Evolutionary conservation across 2,888 invertebrate genomes (phyloP).

Genomic region (Cantharis rufa): DNA sequence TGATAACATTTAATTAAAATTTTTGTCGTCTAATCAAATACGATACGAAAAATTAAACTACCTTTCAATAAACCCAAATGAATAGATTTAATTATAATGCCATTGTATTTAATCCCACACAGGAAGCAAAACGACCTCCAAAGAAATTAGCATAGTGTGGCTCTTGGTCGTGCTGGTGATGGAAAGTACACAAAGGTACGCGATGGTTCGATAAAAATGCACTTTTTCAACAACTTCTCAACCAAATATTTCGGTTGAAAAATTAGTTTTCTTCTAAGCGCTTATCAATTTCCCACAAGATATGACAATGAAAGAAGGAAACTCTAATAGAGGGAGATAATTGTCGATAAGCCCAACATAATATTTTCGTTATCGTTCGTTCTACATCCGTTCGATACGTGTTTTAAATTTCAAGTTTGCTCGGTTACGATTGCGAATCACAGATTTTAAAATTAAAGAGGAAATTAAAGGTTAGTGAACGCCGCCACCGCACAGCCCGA

Average conservation of each 20-base stretch:
- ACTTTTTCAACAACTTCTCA: neutral
- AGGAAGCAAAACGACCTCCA: constrained; percentile 21
- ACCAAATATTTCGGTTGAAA: neutral
- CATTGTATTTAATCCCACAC: constrained; percentile 19
- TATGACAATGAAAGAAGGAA: neutral
- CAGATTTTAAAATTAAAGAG: neutral
- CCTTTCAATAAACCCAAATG: constrained; percentile 1
- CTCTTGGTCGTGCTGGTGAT: neutral
- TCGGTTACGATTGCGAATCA: neutral
- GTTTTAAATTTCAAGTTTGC: neutral
- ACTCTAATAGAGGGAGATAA: neutral
- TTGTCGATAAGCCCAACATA: neutral
- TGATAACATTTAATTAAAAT: neutral
- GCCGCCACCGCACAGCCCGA: neutral
- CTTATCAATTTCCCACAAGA: neutral
- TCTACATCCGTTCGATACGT: neutral
- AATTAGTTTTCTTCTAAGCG: neutral
- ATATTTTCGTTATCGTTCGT: neutral
- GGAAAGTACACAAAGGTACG: neutral
- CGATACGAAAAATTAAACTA: neutral
- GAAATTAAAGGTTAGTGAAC: neutral
- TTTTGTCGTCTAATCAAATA: neutral
- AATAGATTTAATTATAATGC: constrained; percentile 18
- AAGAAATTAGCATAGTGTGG: constrained; percentile 13
- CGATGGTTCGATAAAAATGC: neutral